phyloP scores from a whole-genome alignment of 2,888 invertebrate species.

The Ormyrus labotus region DNA sequence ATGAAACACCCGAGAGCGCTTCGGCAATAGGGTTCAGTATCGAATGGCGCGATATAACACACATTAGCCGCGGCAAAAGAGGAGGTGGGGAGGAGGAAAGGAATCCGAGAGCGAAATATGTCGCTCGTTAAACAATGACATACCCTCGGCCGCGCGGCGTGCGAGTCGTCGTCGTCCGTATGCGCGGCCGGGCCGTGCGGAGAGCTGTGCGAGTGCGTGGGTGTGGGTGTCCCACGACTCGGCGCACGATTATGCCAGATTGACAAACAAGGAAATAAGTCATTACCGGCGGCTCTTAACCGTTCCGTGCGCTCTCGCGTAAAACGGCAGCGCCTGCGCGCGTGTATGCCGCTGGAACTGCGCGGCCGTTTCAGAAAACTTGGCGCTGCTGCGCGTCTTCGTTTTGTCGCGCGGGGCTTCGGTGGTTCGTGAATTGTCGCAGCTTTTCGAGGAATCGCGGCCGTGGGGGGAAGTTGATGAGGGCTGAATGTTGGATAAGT shows the following conservation, averaged over 20 bases:
- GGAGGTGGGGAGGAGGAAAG: too few relatives aligned
- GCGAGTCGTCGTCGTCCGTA: too few relatives aligned
- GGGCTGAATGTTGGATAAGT: too few relatives aligned
- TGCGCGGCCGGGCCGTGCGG: background rate
- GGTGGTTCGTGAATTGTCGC: background rate
- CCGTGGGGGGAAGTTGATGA: too few relatives aligned
- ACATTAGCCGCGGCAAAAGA: too few relatives aligned
- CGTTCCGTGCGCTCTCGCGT: conserved; percentile 21
- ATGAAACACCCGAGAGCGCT: too few relatives aligned
- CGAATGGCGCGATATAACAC: too few relatives aligned
- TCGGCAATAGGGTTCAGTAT: too few relatives aligned
- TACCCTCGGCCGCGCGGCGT: too few relatives aligned
- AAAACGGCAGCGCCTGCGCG: conserved; percentile 8
- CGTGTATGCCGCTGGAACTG: background rate
- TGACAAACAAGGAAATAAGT: conserved; percentile 65
- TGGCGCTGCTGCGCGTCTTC: background rate
- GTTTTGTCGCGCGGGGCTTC: background rate
- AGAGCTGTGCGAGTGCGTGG: conserved; percentile 21
- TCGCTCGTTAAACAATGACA: conserved; percentile 53
- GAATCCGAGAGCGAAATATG: too few relatives aligned
- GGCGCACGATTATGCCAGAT: conserved; percentile 59
- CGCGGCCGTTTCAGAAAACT: conserved; percentile 25
- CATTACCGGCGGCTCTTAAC: conserved; percentile 57
- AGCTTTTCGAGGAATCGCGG: background rate
- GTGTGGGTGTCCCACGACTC: conserved; percentile 54